Base-by-base conservation (phyloP, 1,140 invertebrate species). In the Chionoecetes opilio region DNA sequence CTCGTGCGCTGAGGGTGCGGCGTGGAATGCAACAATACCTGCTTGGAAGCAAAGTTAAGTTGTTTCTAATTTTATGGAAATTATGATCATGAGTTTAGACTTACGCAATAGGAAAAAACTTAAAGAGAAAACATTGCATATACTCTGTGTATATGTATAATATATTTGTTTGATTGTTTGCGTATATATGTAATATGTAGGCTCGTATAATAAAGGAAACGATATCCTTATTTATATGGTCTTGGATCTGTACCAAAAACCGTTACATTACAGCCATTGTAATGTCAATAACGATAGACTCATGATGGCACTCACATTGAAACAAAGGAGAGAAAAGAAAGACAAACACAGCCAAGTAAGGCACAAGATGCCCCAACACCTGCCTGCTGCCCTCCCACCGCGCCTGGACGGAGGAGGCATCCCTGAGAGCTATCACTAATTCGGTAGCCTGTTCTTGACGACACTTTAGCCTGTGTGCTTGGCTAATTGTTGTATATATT, bases 81-180 rank as follows among this genome's bases (percentile, higher is more conserved):
- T 53, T 3, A 53, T 14, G 11, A 17, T 53, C 9, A 53, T 53
- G 0, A 11, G 46, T 53, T 53, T 53, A 53, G 11, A 53, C 2
- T 2, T 17, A 3, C 9, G 21, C 2, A 53, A 53, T 14, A 11
- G 11, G 0, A 53, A 53, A 11, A 3, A 53, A 53, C 11, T 11
- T 3, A 53, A 53, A 53, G 46, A 3, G 46, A 53, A 53, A 53
- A 53, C 0, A 3, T 53, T 53, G 9, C 9, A 53, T 9, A 53
- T 14, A 0, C 2, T 53, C 46, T 87, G 2, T 34, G 2, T 85
- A 38, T 34, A 38, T 14, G 26, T 63, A 21, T 53, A 14, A 5
- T 91, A 32, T 63, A 26, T 91, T 21, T 46, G 26, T 91, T 3
- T 63, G 89, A 63, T n/a, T 91, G 41, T 53, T 21, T 91, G 41